Evolutionary conservation across 2,797 vertebrate genomes (phyloP).

Genomic region (Cyclura pinguis): DNA sequence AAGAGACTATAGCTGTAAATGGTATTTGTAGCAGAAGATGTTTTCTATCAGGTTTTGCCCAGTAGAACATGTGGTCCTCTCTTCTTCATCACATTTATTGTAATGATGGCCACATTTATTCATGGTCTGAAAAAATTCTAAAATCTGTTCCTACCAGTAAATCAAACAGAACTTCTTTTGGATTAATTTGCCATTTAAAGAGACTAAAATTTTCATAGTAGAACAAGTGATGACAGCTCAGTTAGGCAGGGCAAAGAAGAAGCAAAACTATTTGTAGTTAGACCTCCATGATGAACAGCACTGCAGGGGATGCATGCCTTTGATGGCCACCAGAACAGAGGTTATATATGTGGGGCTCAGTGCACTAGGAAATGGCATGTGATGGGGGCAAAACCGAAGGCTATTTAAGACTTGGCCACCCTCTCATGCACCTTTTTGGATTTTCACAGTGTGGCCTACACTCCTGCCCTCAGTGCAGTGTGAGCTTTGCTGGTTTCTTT

Average conservation of each 20-base stretch:
- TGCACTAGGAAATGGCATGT: too few species aligned
- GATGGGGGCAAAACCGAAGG: too few species aligned
- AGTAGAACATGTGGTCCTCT: neutral
- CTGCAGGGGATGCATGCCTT: too few species aligned
- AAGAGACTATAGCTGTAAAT: neutral
- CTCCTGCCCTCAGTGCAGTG: too few species aligned
- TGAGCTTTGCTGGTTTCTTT: too few species aligned
- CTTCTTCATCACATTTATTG: too few species aligned
- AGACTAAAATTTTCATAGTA: neutral
- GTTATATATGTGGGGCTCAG: too few species aligned
- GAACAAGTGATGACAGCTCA: neutral
- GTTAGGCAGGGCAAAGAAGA: neutral
- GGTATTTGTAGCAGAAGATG: neutral
- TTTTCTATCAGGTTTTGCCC: neutral
- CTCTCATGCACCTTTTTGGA: too few species aligned
- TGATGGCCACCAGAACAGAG: too few species aligned
- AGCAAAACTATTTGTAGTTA: neutral
- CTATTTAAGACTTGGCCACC: too few species aligned
- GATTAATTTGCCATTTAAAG: neutral
- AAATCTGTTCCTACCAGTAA: neutral
- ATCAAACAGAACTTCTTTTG: neutral
- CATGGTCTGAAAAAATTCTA: neutral
- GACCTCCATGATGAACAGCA: too few species aligned
- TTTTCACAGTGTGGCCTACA: too few species aligned
- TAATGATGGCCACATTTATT: neutral